phyloP scores from a whole-genome alignment of 1,140 invertebrate genomes.

The Trichomalopsis sarcophagae region DNA sequence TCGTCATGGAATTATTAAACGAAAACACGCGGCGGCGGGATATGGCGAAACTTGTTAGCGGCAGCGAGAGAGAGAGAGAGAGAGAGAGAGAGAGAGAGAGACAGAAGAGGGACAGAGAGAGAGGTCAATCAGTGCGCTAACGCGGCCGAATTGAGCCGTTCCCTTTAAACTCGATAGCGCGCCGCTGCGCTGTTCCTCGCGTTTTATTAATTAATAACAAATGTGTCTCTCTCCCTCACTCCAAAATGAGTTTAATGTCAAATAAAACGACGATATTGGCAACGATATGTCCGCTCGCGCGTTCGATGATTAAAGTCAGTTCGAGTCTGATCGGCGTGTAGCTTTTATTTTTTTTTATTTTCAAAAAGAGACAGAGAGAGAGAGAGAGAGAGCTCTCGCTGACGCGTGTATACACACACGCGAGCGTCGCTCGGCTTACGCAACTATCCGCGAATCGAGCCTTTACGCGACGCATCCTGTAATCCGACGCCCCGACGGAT shows the following conservation, averaged over 20 bases:
- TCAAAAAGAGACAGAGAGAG: background rate
- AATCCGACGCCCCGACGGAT: background rate
- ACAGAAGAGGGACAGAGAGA: background rate
- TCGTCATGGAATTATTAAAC: conserved; percentile 48
- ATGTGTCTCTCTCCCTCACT: conserved; percentile 57
- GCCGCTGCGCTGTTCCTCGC: conserved; percentile 44
- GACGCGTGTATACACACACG: background rate
- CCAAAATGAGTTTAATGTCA: conserved; percentile 64
- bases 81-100: conserved; percentile 1
- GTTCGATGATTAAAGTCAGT: background rate
- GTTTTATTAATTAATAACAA: conserved; percentile 71
- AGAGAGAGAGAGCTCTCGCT: background rate
- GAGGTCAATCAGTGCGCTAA: conserved; percentile 61
- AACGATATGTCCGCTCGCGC: too few species aligned
- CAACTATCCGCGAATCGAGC: background rate
- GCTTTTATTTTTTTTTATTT: too few species aligned
- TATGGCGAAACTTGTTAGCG: background rate
- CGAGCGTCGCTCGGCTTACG: background rate
- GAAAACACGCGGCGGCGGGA: conserved; percentile 2
- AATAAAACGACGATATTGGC: conserved; percentile 67
- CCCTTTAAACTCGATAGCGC: conserved; percentile 66
- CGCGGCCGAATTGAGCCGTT: conserved; percentile 37
- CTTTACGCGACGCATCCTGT: background rate
- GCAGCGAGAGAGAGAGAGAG: background rate
- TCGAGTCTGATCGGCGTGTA: background rate